These are phyloP conservation scores for Cydia amplana DNA, from an alignment of 1,140 invertebrate species.

Conservation along the genomic window DNA sequence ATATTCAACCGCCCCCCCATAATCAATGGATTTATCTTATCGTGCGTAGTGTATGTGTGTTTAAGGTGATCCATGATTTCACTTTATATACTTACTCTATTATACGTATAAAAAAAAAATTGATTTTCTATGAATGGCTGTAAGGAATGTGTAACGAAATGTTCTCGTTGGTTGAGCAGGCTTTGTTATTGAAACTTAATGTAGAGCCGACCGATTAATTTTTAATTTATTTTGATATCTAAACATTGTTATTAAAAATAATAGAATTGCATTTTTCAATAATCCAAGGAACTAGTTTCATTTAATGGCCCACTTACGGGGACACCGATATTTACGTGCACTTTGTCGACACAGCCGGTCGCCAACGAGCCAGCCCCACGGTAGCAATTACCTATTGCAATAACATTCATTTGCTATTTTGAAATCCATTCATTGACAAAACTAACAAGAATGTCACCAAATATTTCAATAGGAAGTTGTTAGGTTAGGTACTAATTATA, in stretches of 20 bases:
- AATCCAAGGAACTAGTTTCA: neutral
- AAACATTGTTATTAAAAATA: neutral
- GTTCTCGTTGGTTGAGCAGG: too few species aligned
- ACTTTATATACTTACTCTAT: too few species aligned
- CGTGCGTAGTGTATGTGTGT: too few species aligned
- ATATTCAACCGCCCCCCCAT: too few species aligned
- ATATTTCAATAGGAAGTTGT: neutral
- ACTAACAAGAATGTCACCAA: slow-evolving; percentile 4
- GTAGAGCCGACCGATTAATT: neutral
- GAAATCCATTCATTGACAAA: slow-evolving; percentile 18
- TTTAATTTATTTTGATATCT: neutral
- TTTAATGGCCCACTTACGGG: slow-evolving; percentile 23
- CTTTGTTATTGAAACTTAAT: too few species aligned
- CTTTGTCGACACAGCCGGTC: slow-evolving; percentile 24
- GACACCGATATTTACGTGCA: slow-evolving; percentile 21
- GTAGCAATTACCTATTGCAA: slow-evolving; percentile 27
- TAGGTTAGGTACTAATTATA: neutral
- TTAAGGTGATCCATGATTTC: too few species aligned
- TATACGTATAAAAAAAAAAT: too few species aligned
- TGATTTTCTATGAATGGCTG: too few species aligned
- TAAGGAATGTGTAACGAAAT: too few species aligned
- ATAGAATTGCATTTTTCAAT: slow-evolving; percentile 17
- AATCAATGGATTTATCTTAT: too few species aligned
- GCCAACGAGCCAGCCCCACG: slow-evolving; percentile 3
- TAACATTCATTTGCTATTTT: slow-evolving; percentile 32